A percentile compares a stretch with the other conserved stretches of the same genome.
Evolutionary conservation across 2,888 invertebrate genomes (phyloP).

Genomic region (Euspilapteryx auroguttella): DNA sequence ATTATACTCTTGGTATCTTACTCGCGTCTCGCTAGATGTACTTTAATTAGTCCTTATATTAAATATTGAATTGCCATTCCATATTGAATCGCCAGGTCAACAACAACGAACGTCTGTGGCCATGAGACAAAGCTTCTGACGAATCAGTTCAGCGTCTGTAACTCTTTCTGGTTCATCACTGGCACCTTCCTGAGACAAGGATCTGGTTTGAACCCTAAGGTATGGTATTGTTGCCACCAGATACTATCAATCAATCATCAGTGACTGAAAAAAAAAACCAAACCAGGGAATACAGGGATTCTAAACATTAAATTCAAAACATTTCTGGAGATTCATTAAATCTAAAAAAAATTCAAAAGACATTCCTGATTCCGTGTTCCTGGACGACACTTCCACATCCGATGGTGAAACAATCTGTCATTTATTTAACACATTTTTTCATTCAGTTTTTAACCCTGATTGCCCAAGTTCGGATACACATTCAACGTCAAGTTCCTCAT

Average conservation of each 20-base stretch:
- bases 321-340: too few species aligned
- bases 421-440: too few species aligned
- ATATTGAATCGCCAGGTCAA: slow-evolving; percentile 51
- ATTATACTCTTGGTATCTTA: too few species aligned
- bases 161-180: slow-evolving; percentile 96
- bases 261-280: neutral
- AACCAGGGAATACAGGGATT: neutral
- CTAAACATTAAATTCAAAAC: neutral
- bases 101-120: slow-evolving; percentile 74
- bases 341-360: too few species aligned
- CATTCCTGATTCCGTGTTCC: neutral
- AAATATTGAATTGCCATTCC: too few species aligned
- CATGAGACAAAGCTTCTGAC: slow-evolving; percentile 84
- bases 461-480: too few species aligned
- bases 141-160: slow-evolving; percentile 96
- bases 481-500: too few species aligned
- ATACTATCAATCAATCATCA: neutral
- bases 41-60: too few species aligned
- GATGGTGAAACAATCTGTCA: too few species aligned
- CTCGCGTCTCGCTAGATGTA: too few species aligned
- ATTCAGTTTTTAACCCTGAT: too few species aligned
- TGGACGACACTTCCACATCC: neutral
- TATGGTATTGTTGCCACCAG: slow-evolving; percentile 29
- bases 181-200: slow-evolving; percentile 95
- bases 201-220: slow-evolving; percentile 90